Evolutionary conservation across 2,797 vertebrate genomes (phyloP), one percentile per base, ranked within the genome.

Genomic region (Chloroceryle amazona): DNA sequence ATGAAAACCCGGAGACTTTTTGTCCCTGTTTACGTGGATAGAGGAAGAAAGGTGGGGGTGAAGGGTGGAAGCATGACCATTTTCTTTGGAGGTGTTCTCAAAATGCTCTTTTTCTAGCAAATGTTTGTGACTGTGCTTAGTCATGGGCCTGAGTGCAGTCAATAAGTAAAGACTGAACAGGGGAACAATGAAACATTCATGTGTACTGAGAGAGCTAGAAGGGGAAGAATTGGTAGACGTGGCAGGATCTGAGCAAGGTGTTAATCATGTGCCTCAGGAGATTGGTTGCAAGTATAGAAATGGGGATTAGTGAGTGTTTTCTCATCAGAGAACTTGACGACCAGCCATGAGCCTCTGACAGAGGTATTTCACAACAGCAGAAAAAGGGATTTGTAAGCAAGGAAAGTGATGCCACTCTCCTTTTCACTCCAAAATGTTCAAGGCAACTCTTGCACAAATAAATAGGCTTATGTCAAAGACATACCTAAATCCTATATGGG

Each of bases 231-330:
- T 68, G 85, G 87, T 61, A 62, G 88, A 79, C 0, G 10, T 93
- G 95, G 91, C 91, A 96, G 82, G 80, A 88, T 93, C 73, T 57
- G 76, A 86, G 93, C 51, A 93, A 94, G 91, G 85, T 91, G 89
- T 90, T 88, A 88, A 86, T 91, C 85, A 81, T 57, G 78, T 79
- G 84, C 71, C 89, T 81, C 51, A 31, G 75, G 62, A 93, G 62
- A 49, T 6, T 61, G 49, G 20, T 60, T 61, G 35, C 20, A 70
- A 86, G 80, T 21, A 23, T 8, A 94, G 91, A 92, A 91, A 71
- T 41, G 22, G 37, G 86, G 72, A 93, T 95, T 96, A 93, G 73
- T 25, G 18, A 1, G 3, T 41, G 65, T 81, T 92, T 93, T 80
- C 68, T 82, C 65, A 73, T 63, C 35, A n/a, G 76, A 70, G 86